Percentiles rank a stretch among this genome's conserved stretches.
Evolutionary conservation across 2,888 invertebrate genomes (phyloP).

Genomic region (Erpobdella octoculata): DNA sequence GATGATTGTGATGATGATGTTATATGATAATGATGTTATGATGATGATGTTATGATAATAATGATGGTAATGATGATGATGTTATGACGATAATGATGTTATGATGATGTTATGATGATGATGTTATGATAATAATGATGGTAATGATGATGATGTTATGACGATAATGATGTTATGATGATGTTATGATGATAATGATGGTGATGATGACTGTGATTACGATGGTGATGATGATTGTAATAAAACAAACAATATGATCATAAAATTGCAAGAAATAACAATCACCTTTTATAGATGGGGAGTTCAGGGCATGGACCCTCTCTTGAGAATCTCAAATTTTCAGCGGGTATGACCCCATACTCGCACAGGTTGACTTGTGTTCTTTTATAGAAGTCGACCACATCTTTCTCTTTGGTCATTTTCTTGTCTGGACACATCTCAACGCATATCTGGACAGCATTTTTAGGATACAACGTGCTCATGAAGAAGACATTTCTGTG

Average conservation of each 20-base stretch:
- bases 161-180: too few relatives aligned
- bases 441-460: slow-evolving; percentile 79
- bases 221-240: too few relatives aligned
- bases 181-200: too few relatives aligned
- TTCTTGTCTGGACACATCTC: slow-evolving; percentile 73
- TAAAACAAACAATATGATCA: background rate
- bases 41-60: too few relatives aligned
- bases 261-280: background rate
- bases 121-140: too few relatives aligned
- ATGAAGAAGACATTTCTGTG: slow-evolving; percentile 71
- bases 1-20: too few relatives aligned
- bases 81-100: too few relatives aligned
- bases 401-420: slow-evolving; percentile 59
- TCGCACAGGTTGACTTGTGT: slow-evolving; percentile 72
- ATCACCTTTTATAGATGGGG: slow-evolving; percentile 68
- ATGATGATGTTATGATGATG: too few relatives aligned
- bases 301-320: slow-evolving; percentile 69
- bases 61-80: too few relatives aligned
- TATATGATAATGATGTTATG: too few relatives aligned
- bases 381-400: slow-evolving; percentile 62
- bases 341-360: slow-evolving; percentile 47
- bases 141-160: too few relatives aligned
- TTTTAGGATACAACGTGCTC: slow-evolving; percentile 67
- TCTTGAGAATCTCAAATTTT: slow-evolving; percentile 31
- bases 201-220: too few relatives aligned